A percentile compares a stretch with the other conserved stretches of the same genome.
phyloP scores from a whole-genome alignment of 1,140 invertebrate species.

The Dreissena rostriformis region DNA sequence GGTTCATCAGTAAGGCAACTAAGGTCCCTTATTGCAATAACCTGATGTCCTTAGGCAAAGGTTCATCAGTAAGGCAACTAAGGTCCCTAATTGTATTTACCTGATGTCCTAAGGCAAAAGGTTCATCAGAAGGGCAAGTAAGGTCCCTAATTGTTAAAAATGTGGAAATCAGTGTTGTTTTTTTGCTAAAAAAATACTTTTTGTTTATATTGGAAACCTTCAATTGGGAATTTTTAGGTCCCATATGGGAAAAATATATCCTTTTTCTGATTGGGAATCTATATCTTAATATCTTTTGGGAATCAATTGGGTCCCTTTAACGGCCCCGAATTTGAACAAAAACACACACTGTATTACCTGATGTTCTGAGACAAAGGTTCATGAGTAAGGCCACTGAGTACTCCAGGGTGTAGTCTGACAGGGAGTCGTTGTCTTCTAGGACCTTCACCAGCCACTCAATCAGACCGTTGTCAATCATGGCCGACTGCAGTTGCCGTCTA shows the following conservation, averaged over 20 bases:
- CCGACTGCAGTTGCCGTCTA: slow-evolving; percentile 84
- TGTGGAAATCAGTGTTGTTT: too few species aligned
- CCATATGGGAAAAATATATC: too few species aligned
- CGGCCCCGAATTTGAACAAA: too few species aligned
- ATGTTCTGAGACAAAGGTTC: slow-evolving; percentile 86
- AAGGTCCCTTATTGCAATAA: slow-evolving; percentile 83
- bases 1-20: slow-evolving; percentile 87
- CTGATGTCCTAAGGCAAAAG: too few species aligned
- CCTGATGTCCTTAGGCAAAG: slow-evolving; percentile 85
- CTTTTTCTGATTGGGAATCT: too few species aligned
- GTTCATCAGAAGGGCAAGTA: too few species aligned
- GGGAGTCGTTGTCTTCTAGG: slow-evolving; percentile 81
- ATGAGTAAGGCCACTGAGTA: slow-evolving; percentile 86
- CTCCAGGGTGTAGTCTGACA: slow-evolving; percentile 85
- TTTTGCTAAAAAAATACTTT: too few species aligned
- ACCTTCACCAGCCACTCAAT: slow-evolving; percentile 85
- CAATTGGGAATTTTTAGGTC: too few species aligned
- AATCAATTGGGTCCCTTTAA: too few species aligned
- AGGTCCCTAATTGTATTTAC: slow-evolving; percentile 86
- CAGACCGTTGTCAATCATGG: slow-evolving; percentile 85
- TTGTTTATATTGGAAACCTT: too few species aligned
- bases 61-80: slow-evolving; percentile 87
- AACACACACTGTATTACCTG: slow-evolving; percentile 77
- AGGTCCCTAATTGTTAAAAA: too few species aligned
- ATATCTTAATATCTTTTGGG: too few species aligned